Evolutionary conservation across 2,797 vertebrate genomes (phyloP).

Genomic region (Lacerta bilineata): DNA sequence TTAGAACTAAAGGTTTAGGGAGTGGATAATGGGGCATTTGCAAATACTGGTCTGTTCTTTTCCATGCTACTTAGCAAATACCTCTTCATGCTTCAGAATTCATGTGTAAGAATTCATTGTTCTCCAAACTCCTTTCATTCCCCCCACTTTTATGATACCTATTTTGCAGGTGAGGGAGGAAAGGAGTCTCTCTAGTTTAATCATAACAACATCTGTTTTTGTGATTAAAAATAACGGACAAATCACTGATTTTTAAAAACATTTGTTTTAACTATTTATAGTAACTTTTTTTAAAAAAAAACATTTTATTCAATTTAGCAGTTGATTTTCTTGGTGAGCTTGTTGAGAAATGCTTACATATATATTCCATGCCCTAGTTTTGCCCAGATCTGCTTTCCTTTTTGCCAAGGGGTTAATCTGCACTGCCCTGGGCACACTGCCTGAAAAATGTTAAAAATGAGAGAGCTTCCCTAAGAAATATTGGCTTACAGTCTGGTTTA

Average conservation of each 20-base stretch:
- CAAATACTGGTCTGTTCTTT: slow-evolving; percentile 69
- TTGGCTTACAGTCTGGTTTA: slow-evolving; percentile 31
- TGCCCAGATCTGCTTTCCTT: background rate
- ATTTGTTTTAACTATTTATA: slow-evolving; percentile 50
- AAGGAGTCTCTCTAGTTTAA: slow-evolving; percentile 29
- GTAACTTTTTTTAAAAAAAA: slow-evolving; percentile 47
- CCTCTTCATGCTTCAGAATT: slow-evolving; percentile 47
- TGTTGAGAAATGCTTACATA: slow-evolving; percentile 55
- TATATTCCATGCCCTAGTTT: slow-evolving; percentile 9
- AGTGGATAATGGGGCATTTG: slow-evolving; percentile 68
- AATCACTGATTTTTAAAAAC: slow-evolving; percentile 66
- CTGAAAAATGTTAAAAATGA: slow-evolving; percentile 41
- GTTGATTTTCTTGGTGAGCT: slow-evolving; percentile 52
- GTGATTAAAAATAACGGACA: slow-evolving; percentile 64
- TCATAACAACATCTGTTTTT: slow-evolving; percentile 62
- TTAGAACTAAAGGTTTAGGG: slow-evolving; percentile 67
- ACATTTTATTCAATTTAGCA: slow-evolving; percentile 60
- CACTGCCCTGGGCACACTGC: slow-evolving; percentile 45
- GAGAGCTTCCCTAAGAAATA: slow-evolving; percentile 31
- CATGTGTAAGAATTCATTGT: slow-evolving; percentile 63
- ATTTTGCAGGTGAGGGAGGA: no score
- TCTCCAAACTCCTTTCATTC: slow-evolving; percentile 61
- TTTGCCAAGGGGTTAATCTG: slow-evolving; percentile 34
- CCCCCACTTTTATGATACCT: slow-evolving; percentile 54
- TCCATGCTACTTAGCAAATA: slow-evolving; percentile 61